phyloP scores from a whole-genome alignment of 2,888 invertebrate species.

The Hipparchia sbordonii region DNA sequence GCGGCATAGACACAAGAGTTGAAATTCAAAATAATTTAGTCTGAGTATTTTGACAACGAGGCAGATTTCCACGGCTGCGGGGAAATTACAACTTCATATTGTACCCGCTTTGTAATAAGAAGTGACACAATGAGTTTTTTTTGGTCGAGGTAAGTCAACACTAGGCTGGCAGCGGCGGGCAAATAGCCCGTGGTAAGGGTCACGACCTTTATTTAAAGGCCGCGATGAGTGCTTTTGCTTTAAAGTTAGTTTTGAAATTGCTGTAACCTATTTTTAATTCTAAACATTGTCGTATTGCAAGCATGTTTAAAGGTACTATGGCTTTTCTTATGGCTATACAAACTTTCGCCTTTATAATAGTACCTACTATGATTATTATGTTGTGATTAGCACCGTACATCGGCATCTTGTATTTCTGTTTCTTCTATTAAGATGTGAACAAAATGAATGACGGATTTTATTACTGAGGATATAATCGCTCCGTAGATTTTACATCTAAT shows the following conservation, averaged over 20 bases:
- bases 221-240: constrained; percentile 48
- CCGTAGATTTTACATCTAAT: no score
- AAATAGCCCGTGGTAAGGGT: constrained; percentile 74
- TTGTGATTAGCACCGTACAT: no score
- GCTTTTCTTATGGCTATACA: neutral
- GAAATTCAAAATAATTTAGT: constrained; percentile 31
- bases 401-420: no score
- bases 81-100: constrained; percentile 67
- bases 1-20: constrained; percentile 17
- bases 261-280: constrained; percentile 37
- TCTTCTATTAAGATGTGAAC: no score
- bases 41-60: constrained; percentile 52
- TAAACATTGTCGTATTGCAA: constrained; percentile 16
- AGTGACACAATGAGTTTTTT: constrained; percentile 76
- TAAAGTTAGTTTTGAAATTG: constrained; percentile 40
- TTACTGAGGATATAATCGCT: no score
- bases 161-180: constrained; percentile 54
- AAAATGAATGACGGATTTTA: no score
- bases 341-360: no score
- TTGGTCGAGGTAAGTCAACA: constrained; percentile 67
- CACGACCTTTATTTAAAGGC: constrained; percentile 70
- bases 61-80: constrained; percentile 60
- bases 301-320: neutral
- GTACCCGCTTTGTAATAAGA: constrained; percentile 66
- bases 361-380: no score